Conservation (phyloP, 2,888 invertebrate genomes). For the Tanypteryx hageni region DNA sequence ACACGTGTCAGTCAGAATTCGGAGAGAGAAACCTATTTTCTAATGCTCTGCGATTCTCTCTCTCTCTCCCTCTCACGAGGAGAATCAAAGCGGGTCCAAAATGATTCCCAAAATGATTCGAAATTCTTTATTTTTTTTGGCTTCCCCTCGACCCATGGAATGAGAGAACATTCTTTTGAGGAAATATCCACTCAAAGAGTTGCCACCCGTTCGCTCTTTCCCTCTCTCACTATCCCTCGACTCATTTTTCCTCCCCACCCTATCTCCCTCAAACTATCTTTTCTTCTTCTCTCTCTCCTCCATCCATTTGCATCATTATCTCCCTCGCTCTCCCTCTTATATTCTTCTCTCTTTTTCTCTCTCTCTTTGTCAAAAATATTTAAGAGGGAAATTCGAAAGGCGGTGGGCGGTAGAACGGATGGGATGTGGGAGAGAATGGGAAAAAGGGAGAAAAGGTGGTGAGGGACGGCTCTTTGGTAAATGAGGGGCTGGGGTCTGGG, state of each 20-base stretch:
- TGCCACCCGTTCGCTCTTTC: background rate
- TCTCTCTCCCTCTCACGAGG: no score
- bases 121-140: no score
- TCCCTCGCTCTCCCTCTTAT: slow-evolving; percentile 1
- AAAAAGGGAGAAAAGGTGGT: background rate
- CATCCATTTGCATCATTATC: background rate
- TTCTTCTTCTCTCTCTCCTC: slow-evolving; percentile 17
- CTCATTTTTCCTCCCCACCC: background rate
- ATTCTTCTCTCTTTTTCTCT: background rate
- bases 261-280: background rate
- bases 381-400: background rate
- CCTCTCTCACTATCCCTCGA: background rate
- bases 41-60: background rate
- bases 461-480: background rate
- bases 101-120: no score
- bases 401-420: background rate
- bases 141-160: no score
- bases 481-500: background rate
- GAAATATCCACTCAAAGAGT: slow-evolving; percentile 28
- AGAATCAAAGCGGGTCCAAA: no score
- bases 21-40: slow-evolving; percentile 18
- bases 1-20: background rate
- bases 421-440: background rate
- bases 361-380: background rate
- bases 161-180: background rate